Evolutionary conservation across 2,888 invertebrate genomes (phyloP).

Genomic region (Chrysina gloriosa): DNA sequence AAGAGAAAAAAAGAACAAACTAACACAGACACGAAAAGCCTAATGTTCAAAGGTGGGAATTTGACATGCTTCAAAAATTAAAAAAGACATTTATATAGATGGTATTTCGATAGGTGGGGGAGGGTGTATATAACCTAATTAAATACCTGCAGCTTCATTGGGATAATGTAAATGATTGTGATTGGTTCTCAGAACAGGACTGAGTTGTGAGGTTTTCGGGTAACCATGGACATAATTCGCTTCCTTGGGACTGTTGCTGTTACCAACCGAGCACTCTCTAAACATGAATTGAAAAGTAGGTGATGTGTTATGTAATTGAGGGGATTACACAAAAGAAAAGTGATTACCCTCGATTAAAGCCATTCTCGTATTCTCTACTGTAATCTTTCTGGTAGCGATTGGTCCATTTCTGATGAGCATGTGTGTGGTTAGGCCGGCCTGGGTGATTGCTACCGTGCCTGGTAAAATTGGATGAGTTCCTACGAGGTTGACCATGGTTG

Average conservation of each 20-base stretch:
- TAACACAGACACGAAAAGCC: conserved; percentile 18
- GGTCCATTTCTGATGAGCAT: conserved; percentile 63
- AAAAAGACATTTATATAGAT: conserved; percentile 8
- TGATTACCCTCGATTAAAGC: conserved; percentile 62
- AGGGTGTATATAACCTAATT: conserved; percentile 9
- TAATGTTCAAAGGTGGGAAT: neutral
- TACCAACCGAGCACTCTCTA: conserved; percentile 62
- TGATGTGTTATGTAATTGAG: conserved; percentile 31
- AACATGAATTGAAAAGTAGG: conserved; percentile 34
- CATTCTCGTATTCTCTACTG: conserved; percentile 63
- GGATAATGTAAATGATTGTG: conserved; percentile 60
- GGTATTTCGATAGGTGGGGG: too few relatives aligned
- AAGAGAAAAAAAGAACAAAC: conserved; percentile 23
- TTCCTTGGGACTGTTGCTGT: conserved; percentile 63
- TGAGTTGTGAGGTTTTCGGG: conserved; percentile 63
- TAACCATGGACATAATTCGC: conserved; percentile 61
- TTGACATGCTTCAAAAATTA: conserved; percentile 29
- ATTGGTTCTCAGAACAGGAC: conserved; percentile 60
- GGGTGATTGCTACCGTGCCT: conserved; percentile 62
- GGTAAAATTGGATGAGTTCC: conserved; percentile 62
- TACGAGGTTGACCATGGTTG: conserved; percentile 62
- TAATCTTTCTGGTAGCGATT: conserved; percentile 64
- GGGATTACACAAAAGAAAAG: neutral
- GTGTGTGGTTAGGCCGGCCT: conserved; percentile 60
- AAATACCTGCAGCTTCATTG: conserved; percentile 60